These are phyloP conservation scores for Ceyx erithaca DNA, from an alignment of 2,797 vertebrate genomes.

Conservation along the genomic window DNA sequence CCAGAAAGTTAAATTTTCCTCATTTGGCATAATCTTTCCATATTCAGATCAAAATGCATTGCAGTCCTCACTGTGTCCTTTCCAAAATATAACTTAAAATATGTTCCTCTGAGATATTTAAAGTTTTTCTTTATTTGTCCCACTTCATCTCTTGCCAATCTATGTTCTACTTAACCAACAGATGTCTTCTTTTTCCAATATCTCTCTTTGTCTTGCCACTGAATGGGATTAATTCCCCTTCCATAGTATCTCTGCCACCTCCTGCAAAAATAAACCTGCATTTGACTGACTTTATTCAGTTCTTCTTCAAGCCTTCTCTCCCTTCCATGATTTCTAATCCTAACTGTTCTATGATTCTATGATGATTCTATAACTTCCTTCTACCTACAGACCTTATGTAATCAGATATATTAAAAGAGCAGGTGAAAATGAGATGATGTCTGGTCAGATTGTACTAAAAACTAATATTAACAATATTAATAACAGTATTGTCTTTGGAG, in stretches of 20 bases:
- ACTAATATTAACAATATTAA: not conserved
- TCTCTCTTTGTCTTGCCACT: conserved; percentile 7
- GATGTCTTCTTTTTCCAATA: conserved; percentile 19
- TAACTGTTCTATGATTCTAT: not conserved
- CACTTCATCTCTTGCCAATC: conserved; percentile 54
- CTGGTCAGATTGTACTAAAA: not conserved
- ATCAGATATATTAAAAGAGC: not conserved
- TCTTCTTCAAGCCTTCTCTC: not conserved
- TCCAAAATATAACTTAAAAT: conserved; percentile 30
- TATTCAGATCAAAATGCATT: conserved; percentile 3
- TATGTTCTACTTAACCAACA: conserved; percentile 13
- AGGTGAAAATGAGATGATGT: not conserved
- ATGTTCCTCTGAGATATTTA: not conserved
- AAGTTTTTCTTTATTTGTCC: conserved; percentile 5
- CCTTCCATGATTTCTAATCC: not conserved
- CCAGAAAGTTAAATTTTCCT: not conserved
- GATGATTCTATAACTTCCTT: not conserved
- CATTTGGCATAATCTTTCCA: conserved; percentile 3
- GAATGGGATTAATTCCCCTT: not conserved
- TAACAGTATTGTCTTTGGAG: not conserved
- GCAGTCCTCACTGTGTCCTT: not conserved
- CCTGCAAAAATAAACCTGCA: not conserved
- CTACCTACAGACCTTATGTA: not conserved
- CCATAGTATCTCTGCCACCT: not conserved
- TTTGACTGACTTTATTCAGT: not conserved